Evolutionary conservation across 92 coral and sea anemone genomes (phyloP).

Genomic region (Desmophyllum pertusum): DNA sequence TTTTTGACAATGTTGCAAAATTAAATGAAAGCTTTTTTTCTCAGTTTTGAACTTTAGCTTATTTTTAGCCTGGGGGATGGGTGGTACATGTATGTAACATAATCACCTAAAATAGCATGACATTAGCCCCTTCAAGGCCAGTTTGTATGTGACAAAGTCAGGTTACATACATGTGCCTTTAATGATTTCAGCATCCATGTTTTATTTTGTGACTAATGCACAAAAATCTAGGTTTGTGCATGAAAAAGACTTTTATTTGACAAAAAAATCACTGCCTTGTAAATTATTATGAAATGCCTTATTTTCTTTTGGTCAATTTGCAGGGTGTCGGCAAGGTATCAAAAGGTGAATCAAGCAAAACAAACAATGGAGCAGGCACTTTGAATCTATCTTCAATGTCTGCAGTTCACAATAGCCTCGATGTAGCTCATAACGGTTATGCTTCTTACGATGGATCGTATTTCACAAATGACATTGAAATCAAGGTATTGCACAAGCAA

Average conservation of each 20-base stretch:
- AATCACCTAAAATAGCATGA: no score
- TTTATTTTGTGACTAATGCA: no score
- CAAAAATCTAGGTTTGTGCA: no score
- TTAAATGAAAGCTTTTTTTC: no score
- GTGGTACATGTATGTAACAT: no score
- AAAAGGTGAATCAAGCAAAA: constrained; percentile 55
- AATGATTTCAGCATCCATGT: no score
- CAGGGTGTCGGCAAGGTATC: constrained; percentile 51
- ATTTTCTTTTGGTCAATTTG: neutral
- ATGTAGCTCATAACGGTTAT: constrained; percentile 66
- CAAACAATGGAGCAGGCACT: constrained; percentile 16
- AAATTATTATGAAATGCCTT: neutral
- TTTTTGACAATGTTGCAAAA: no score
- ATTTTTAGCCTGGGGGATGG: no score
- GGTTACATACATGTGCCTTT: no score
- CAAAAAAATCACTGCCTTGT: neutral
- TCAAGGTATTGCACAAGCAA: constrained; percentile 28
- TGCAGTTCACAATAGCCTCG: constrained; percentile 46
- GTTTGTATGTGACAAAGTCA: no score
- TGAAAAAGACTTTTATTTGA: neutral
- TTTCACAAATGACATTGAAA: constrained; percentile 39
- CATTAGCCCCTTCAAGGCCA: no score
- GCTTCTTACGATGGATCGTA: constrained; percentile 28
- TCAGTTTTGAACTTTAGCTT: no score
- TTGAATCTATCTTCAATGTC: neutral